These are phyloP conservation scores for Odontamblyopus lacepedii DNA, from an alignment of 2,797 vertebrate species.

Conservation along the genomic window DNA sequence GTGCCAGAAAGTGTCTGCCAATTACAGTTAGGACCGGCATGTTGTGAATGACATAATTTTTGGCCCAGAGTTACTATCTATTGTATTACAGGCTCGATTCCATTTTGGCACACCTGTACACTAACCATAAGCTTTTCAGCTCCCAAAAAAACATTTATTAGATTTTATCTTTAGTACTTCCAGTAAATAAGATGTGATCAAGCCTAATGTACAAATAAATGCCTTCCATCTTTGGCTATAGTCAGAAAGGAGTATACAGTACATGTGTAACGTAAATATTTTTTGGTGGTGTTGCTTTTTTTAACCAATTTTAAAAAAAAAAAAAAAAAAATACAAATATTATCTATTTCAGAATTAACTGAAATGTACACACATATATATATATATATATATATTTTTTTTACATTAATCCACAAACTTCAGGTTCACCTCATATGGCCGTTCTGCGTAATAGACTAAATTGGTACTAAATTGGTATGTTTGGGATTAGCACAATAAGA, in stretches of 20 bases:
- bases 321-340: neutral
- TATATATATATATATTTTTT: too few relatives aligned
- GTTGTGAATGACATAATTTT: conserved; percentile 63
- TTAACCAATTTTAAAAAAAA: too few relatives aligned
- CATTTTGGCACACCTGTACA: conserved; percentile 49
- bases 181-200: conserved; percentile 36
- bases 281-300: neutral
- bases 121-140: conserved; percentile 32
- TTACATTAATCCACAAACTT: too few relatives aligned
- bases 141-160: conserved; percentile 32
- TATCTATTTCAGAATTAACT: too few relatives aligned
- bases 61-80: conserved; percentile 26
- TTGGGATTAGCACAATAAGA: neutral
- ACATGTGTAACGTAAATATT: neutral
- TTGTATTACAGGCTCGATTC: conserved; percentile 42
- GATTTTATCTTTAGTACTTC: conserved; percentile 35
- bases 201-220: conserved; percentile 25
- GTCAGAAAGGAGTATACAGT: neutral
- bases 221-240: conserved; percentile 11
- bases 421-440: neutral
- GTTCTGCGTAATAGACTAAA: neutral
- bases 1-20: conserved; percentile 57
- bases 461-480: neutral
- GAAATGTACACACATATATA: too few relatives aligned
- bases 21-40: conserved; percentile 47